These are phyloP conservation scores for Cuculus canorus DNA, from an alignment of 2,797 vertebrate genomes.

Conservation along the genomic window DNA sequence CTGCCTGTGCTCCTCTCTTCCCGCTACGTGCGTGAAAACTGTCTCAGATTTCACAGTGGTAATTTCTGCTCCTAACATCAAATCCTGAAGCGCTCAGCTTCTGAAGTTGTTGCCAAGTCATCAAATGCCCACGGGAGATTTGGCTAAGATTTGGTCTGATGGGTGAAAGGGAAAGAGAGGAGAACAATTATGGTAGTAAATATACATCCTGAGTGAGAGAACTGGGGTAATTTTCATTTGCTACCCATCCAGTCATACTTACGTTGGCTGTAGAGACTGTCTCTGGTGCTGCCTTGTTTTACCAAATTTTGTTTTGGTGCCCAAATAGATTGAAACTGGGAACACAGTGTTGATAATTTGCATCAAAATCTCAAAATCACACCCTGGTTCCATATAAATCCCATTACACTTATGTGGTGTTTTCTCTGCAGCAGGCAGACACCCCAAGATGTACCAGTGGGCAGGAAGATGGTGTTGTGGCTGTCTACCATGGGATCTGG, in stretches of 20 bases:
- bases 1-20: neutral
- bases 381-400: neutral
- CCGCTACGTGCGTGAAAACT: neutral
- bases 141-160: neutral
- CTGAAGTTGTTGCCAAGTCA: neutral
- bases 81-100: neutral
- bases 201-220: neutral
- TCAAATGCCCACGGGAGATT: neutral
- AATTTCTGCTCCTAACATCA: neutral
- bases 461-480: neutral
- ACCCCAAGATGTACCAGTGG: neutral
- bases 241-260: neutral
- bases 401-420: neutral
- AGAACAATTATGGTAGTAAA: neutral
- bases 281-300: neutral
- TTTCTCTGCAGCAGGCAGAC: neutral
- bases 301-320: neutral
- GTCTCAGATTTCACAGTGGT: neutral
- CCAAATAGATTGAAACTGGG: neutral
- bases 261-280: neutral
- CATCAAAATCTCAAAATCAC: neutral
- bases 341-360: neutral
- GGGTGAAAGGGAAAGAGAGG: neutral
- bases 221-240: neutral
- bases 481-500: neutral